Evolutionary conservation across 2,888 invertebrate genomes (phyloP).

Genomic region (Caenorhabditis parvicauda): DNA sequence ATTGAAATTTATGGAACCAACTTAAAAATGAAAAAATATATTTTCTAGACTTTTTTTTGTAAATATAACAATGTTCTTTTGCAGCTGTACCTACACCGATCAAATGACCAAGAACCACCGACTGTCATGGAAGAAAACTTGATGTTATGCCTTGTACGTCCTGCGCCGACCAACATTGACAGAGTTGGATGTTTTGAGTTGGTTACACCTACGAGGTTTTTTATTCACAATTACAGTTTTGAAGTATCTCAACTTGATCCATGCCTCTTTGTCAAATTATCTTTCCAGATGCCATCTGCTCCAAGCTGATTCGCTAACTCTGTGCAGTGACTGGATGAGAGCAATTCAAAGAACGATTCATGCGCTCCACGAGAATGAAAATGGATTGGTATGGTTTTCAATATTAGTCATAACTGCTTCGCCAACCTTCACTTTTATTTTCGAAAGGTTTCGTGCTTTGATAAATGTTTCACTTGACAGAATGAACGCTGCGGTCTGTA

Average conservation of each 20-base stretch:
- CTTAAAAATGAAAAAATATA: too few relatives aligned
- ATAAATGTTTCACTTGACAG: too few relatives aligned
- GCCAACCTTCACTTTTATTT: too few relatives aligned
- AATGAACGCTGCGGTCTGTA: too few relatives aligned
- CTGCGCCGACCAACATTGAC: conserved; percentile 79
- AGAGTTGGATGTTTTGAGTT: conserved; percentile 93
- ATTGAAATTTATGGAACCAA: too few relatives aligned
- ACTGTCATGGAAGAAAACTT: conserved; percentile 97
- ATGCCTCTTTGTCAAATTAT: neutral
- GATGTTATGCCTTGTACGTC: conserved; percentile 87
- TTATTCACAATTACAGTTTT: neutral
- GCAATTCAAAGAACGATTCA: conserved; percentile 77
- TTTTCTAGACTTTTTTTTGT: too few relatives aligned
- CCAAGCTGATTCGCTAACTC: conserved; percentile 94
- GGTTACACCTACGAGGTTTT: conserved; percentile 86
- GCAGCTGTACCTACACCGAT: conserved; percentile 54
- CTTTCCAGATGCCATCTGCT: conserved; percentile 76
- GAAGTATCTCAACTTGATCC: neutral
- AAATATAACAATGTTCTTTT: conserved; percentile 4
- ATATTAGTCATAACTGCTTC: too few relatives aligned
- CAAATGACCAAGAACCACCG: conserved; percentile 41
- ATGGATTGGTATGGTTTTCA: conserved; percentile 13
- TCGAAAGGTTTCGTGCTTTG: too few relatives aligned
- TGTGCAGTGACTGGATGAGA: conserved; percentile 82
- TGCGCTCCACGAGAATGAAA: conserved; percentile 53